Conservation (phyloP, 2,797 vertebrate genomes). For the Acanthiza pusilla region DNA sequence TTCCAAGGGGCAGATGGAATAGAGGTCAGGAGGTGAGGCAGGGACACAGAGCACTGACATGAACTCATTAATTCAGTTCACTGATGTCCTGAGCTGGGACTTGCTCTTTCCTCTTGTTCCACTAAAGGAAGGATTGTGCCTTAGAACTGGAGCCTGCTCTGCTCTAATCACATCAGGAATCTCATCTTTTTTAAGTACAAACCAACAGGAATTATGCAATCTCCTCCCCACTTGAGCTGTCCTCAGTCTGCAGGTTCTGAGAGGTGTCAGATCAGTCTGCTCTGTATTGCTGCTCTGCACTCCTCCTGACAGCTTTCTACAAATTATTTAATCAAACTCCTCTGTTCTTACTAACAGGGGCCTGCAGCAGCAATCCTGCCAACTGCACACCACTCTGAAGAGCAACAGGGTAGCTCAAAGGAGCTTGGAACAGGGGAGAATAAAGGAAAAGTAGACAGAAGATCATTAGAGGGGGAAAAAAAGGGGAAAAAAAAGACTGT, state of each 20-base stretch:
- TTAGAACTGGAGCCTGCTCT: neutral
- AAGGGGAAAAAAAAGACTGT: fast-evolving
- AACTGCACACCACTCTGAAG: neutral
- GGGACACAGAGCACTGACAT: neutral
- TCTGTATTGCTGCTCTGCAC: neutral
- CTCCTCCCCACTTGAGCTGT: neutral
- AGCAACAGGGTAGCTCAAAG: neutral
- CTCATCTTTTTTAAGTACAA: neutral
- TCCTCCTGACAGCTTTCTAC: neutral
- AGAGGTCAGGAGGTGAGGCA: neutral
- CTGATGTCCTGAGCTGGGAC: neutral
- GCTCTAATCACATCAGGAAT: neutral
- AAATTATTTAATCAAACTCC: neutral
- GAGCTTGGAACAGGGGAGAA: neutral
- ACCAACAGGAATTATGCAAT: neutral
- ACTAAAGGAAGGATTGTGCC: neutral
- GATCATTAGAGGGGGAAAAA: fast-evolving
- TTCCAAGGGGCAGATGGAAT: neutral
- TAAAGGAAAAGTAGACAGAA: neutral
- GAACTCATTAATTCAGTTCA: neutral
- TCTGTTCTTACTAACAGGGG: neutral
- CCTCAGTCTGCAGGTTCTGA: neutral
- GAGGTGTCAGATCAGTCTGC: neutral
- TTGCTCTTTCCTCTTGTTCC: neutral
- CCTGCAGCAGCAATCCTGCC: neutral